Evolutionary conservation across 2,888 invertebrate species (phyloP).

Genomic region (Baronia brevicornis): DNA sequence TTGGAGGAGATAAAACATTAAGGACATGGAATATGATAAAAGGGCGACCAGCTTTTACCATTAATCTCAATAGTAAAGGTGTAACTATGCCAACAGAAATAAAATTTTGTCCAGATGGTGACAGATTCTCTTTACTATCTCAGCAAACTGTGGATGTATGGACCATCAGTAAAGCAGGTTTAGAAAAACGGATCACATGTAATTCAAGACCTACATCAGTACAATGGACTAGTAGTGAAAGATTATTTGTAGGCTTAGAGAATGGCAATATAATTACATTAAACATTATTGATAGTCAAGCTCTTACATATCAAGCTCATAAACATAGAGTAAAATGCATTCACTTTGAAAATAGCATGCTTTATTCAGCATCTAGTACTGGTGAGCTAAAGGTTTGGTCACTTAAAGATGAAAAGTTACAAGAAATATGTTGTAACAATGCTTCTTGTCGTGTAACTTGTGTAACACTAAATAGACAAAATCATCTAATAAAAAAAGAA

Average conservation of each 20-base stretch:
- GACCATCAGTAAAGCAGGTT: slow-evolving; percentile 84
- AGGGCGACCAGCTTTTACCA: slow-evolving; percentile 91
- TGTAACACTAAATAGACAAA: slow-evolving; percentile 75
- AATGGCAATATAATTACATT: slow-evolving; percentile 80
- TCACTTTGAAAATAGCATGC: slow-evolving; percentile 65
- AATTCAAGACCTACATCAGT: slow-evolving; percentile 81
- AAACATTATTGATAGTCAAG: slow-evolving; percentile 68
- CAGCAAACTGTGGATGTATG: slow-evolving; percentile 86
- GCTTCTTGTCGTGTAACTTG: slow-evolving; percentile 85
- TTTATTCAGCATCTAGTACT: slow-evolving; percentile 85
- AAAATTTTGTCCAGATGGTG: slow-evolving; percentile 85
- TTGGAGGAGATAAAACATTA: slow-evolving; percentile 88
- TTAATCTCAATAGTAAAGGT: slow-evolving; percentile 85
- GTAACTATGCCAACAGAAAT: slow-evolving; percentile 67
- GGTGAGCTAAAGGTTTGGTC: slow-evolving; percentile 87
- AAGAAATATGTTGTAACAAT: slow-evolving; percentile 75
- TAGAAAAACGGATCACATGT: slow-evolving; percentile 80
- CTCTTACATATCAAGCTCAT: slow-evolving; percentile 71
- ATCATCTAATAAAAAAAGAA: slow-evolving; percentile 55
- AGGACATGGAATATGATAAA: slow-evolving; percentile 96
- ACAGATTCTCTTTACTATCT: slow-evolving; percentile 84
- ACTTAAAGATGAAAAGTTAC: slow-evolving; percentile 44
- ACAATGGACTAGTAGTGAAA: slow-evolving; percentile 79
- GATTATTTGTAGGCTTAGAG: slow-evolving; percentile 82
- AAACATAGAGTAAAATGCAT: slow-evolving; percentile 82